These are phyloP conservation scores for Cetoscarus ocellatus DNA, from an alignment of 2,797 vertebrate species.

Conservation along the genomic window DNA sequence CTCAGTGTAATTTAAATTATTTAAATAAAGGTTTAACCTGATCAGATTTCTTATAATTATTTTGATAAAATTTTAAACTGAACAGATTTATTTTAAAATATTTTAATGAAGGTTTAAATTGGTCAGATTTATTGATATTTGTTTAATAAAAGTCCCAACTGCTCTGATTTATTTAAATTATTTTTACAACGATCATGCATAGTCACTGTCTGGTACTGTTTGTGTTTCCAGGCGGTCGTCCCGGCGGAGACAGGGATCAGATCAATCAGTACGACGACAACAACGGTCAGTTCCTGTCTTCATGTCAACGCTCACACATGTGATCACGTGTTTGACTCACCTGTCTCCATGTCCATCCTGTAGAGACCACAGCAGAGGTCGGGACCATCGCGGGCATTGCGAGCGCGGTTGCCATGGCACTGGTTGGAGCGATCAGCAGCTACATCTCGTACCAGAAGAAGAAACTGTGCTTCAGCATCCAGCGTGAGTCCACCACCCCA, in stretches of 20 bases:
- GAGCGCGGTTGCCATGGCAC: conserved; percentile 91
- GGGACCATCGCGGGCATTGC: conserved; percentile 93
- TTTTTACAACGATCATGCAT: no score
- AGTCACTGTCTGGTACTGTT: neutral
- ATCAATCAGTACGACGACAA: conserved; percentile 61
- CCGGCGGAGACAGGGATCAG: conserved; percentile 17
- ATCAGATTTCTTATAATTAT: no score
- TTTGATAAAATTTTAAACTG: no score
- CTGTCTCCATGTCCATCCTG: conserved; percentile 18
- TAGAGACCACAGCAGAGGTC: conserved; percentile 82
- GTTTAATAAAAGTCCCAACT: no score
- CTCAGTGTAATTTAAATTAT: no score
- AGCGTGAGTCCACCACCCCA: conserved; percentile 84
- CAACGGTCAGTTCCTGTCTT: conserved; percentile 59
- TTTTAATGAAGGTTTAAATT: no score
- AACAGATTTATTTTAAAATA: no score
- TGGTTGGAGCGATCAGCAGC: conserved; percentile 91
- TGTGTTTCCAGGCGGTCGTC: conserved; percentile 52
- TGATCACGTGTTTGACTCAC: conserved; percentile 1
- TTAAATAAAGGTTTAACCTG: no score
- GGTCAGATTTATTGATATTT: no score
- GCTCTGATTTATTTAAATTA: no score
- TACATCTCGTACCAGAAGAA: conserved; percentile 99
- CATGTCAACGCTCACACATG: neutral
- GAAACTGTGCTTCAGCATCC: conserved; percentile 96